Evolutionary conservation across 2,797 vertebrate species (phyloP), one percentile per base, ranked within the genome.

Genomic region (Sardinella longiceps): DNA sequence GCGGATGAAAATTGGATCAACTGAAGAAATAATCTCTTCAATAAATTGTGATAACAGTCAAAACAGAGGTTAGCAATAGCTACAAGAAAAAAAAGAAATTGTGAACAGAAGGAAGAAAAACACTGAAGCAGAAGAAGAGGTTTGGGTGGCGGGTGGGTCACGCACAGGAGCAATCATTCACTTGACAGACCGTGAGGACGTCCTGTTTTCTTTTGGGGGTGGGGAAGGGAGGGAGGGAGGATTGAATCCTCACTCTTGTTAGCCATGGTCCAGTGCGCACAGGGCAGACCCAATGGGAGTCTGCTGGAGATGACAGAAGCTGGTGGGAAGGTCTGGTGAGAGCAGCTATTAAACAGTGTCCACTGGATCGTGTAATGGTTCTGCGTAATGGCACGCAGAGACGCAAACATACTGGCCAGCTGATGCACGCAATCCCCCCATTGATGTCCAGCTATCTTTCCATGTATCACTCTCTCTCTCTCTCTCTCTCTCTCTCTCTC

Each of bases 261-360:
- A 86, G 87, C 87, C 23, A 81, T 53, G 83, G 84, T 83, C 87
- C 90, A 92, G 87, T 87, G 90, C 89, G 86, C 90, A 86, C 86
- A 90, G 90, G 66, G 83, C 87, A 45, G 83, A 88, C 84, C 85
- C 37, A 2, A 23, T 39, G 70, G 70, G 70, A 77, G 70, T 77
- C 70, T 43, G 70, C 70, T 43, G 70, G 70, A 43, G 23, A 43
- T 39, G 33, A 77, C 70, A 77, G 70, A 77, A 77, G 70, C 33
- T 51, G 83, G 4, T 10, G 20, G 80, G 60, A 53, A 58, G 83
- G 56, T 85, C 30, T 82, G 82, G 30, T 83, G 88, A 43, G 20
- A 20, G 33, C 18, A 4, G 18, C 43, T 77, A 18, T 43, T 77
- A 23, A 77, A 39, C 33, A 7, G 20, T 9, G 33, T 15, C 70